Percentiles rank a stretch among this genome's conserved stretches.
Conservation (phyloP, 1,140 invertebrate genomes). For the Centruroides vittatus region DNA sequence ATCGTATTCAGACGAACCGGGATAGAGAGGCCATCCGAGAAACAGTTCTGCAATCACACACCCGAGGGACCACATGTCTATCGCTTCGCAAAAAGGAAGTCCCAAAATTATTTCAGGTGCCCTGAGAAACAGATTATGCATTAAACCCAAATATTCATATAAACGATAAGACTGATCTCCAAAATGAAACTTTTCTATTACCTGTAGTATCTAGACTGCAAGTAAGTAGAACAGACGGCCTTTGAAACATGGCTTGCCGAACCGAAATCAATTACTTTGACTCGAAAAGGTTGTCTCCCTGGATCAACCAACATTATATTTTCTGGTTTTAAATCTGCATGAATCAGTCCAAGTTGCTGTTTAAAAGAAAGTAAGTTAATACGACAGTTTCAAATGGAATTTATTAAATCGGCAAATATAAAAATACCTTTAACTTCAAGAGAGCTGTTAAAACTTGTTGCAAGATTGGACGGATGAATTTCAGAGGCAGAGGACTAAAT, state of each 20-base stretch:
- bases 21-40: constrained; percentile 98
- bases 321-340: constrained; percentile 98
- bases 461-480: constrained; percentile 94
- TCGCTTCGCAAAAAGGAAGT: constrained; percentile 95
- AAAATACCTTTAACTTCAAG: constrained; percentile 68
- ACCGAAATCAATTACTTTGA: constrained; percentile 87
- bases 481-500: constrained; percentile 91
- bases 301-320: constrained; percentile 99
- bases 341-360: constrained; percentile 85
- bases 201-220: constrained; percentile 77
- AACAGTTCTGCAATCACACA: constrained; percentile 98
- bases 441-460: constrained; percentile 96
- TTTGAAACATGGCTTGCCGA: constrained; percentile 97
- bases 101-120: constrained; percentile 97
- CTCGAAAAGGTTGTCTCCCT: constrained; percentile 81
- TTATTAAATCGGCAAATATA: not conserved
- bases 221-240: constrained; percentile 96
- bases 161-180: not conserved
- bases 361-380: constrained; percentile 23
- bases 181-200: not conserved
- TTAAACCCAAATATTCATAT: not conserved
- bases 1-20: constrained; percentile 97
- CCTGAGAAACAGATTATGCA: constrained; percentile 30
- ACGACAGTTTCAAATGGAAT: too few relatives aligned
- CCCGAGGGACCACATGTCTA: constrained; percentile 99